Percentiles rank a stretch among this genome's conserved stretches.
phyloP scores from a whole-genome alignment of 2,113 vertebrate genomes.

The Xenopus tropicalis region UCB_Xtro_10.0 CM004445.2:80477501-80478000 shows the following conservation, averaged over 20 bases:
- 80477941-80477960: not conserved
- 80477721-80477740: conserved; percentile 9
- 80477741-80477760: conserved; percentile 7
- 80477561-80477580: conserved; percentile 27
- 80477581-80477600: conserved; percentile 16
- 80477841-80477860: not conserved
- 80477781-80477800: not conserved
- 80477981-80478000: not conserved
- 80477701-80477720: conserved; percentile 26
- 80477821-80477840: too few species aligned
- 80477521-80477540: not conserved
- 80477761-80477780: conserved; percentile 1
- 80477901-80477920: not conserved
- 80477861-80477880: not conserved
- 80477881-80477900: not conserved
- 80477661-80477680: conserved; percentile 24
- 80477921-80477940: not conserved
- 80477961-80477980: not conserved
- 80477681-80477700: conserved; percentile 28
- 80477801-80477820: too few species aligned
- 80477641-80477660: conserved; percentile 31
- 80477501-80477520: not conserved
- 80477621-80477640: conserved; percentile 38
- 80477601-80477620: conserved; percentile 11
- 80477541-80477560: conserved; percentile 25